Evolutionary conservation across 1,140 invertebrate species (phyloP).

Genomic region (Drosophila parabipectinata): DNA sequence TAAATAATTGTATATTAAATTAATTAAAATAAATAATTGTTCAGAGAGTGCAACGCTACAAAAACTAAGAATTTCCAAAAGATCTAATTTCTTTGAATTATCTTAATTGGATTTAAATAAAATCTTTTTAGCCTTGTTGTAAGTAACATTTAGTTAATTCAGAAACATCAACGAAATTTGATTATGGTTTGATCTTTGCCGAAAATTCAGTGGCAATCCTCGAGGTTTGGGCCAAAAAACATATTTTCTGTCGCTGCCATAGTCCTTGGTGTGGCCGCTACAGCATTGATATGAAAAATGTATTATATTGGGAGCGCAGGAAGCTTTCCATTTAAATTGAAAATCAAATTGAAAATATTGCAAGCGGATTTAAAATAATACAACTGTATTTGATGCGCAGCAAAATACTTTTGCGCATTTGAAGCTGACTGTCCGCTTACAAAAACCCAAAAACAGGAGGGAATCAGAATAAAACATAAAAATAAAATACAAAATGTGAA

Average conservation of each 20-base stretch:
- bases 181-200: slow-evolving; percentile 24
- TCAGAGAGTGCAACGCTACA: slow-evolving; percentile 25
- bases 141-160: slow-evolving; percentile 4
- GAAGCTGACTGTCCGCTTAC: slow-evolving; percentile 33
- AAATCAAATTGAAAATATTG: slow-evolving; percentile 79
- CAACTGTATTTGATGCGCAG: slow-evolving; percentile 64
- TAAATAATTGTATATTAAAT: not conserved
- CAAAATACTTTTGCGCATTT: slow-evolving; percentile 70
- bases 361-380: slow-evolving; percentile 80
- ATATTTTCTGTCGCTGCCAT: not conserved
- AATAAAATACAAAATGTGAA: slow-evolving; percentile 25
- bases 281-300: slow-evolving; percentile 40
- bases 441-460: slow-evolving; percentile 26
- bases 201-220: not conserved
- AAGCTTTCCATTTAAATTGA: slow-evolving; percentile 73
- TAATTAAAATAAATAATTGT: slow-evolving; percentile 25
- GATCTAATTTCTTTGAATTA: not conserved
- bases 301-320: slow-evolving; percentile 35
- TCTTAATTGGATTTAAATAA: slow-evolving; percentile 16
- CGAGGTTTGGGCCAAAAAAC: not conserved
- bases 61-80: slow-evolving; percentile 2
- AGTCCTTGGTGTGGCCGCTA: not conserved
- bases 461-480: slow-evolving; percentile 11
- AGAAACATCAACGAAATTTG: slow-evolving; percentile 36
- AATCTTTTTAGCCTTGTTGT: slow-evolving; percentile 5